A percentile compares a stretch with the other conserved stretches of the same genome.
Conservation (phyloP, 2,797 vertebrate genomes). For the Labeo calbasu region DNA sequence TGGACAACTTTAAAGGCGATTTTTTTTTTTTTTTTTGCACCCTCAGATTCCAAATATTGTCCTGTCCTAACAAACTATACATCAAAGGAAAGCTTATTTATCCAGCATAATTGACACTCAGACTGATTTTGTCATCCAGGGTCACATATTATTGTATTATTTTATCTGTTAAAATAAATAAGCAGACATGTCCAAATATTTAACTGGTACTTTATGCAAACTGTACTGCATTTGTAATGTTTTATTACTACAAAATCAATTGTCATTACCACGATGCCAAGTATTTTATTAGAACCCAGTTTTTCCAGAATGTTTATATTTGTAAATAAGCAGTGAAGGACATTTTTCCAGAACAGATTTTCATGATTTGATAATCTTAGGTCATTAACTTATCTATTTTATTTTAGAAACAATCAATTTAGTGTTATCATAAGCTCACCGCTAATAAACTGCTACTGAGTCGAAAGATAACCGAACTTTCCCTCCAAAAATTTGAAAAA, state of each 20-base stretch:
- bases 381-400: not conserved
- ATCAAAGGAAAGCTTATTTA: too few species aligned
- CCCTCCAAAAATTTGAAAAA: not conserved
- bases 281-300: not conserved
- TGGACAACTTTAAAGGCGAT: too few species aligned
- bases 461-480: not conserved
- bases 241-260: not conserved
- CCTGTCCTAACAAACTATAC: too few species aligned
- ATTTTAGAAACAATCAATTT: not conserved
- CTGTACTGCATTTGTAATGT: not conserved
- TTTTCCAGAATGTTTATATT: not conserved
- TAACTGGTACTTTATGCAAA: not conserved
- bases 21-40: too few species aligned
- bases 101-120: too few species aligned
- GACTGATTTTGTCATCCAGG: too few species aligned
- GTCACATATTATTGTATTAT: not conserved
- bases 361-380: not conserved
- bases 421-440: not conserved
- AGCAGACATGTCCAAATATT: not conserved
- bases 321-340: not conserved
- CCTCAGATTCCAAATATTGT: too few species aligned
- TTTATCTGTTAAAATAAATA: not conserved
- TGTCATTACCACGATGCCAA: not conserved
- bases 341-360: not conserved
- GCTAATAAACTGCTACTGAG: too few species aligned